These are phyloP conservation scores for Matsumurasca onukii DNA, from an alignment of 1,140 invertebrate species.

Conservation along the genomic window DNA sequence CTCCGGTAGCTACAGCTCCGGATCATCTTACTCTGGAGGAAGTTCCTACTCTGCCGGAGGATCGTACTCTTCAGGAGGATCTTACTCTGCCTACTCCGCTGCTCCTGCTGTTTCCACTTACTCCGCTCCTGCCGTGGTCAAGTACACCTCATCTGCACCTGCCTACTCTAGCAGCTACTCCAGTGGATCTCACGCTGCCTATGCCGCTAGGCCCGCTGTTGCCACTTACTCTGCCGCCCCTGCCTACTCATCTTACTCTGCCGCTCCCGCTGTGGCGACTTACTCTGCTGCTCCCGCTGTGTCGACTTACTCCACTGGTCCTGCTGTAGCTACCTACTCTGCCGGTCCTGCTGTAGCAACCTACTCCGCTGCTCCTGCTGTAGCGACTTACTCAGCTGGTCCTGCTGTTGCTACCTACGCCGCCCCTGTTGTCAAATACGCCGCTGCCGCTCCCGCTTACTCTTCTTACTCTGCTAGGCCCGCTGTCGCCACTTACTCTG, in stretches of 20 bases:
- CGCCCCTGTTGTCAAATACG: conserved; percentile 12
- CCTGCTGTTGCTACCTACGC: conserved; percentile 8
- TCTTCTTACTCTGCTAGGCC: conserved; percentile 27
- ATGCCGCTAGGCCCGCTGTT: conserved; percentile 22
- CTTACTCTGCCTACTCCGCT: conserved; percentile 2
- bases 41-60: conserved; percentile 15
- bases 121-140: conserved; percentile 15
- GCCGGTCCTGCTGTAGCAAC: conserved; percentile 16
- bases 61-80: not conserved
- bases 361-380: conserved; percentile 30
- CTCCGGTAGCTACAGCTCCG: not conserved
- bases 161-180: conserved; percentile 1
- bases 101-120: conserved; percentile 28
- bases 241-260: conserved; percentile 20
- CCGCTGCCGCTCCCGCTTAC: conserved; percentile 22
- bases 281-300: conserved; percentile 29
- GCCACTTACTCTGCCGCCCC: conserved; percentile 25
- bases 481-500: conserved; percentile 22
- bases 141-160: conserved; percentile 31
- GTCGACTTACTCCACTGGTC: conserved; percentile 27
- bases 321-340: conserved; percentile 23
- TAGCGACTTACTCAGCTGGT: conserved; percentile 12
- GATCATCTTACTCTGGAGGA: not conserved
- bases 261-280: conserved; percentile 25
- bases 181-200: conserved; percentile 18